Evolutionary conservation across 30 jellyfish, hydroid and myxozoan species (phyloP), one percentile per base, ranked within the genome.

Genomic region (Pelagia noctiluca): DNA sequence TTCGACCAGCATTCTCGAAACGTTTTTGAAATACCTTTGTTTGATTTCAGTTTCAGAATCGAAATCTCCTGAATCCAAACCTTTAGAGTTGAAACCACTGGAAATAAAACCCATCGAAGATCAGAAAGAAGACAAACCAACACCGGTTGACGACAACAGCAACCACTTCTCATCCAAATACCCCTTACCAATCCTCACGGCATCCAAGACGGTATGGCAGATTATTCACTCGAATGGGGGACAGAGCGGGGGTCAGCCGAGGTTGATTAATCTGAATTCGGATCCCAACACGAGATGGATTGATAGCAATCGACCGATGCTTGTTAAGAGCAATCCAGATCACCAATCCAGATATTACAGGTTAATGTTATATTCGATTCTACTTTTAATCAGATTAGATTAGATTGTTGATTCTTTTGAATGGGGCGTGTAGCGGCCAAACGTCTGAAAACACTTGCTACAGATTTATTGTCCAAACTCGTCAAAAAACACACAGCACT

Each of bases 231-330:
- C 98, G 18, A 88, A 90, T 8, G 90, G 82, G 4, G 88, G 71
- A n/a, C 81, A 72, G 19, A 37, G 86, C 21, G 50, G 80, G 0
- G 63, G 75, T 31, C 86, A 46, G 30, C 89, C 89, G 1, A 67
- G 80, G 30, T 63, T 86, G 64, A 89, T 85, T 46, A 75, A 87
- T 62, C 88, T 91, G 47, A 85, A 91, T 75, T 85, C 98, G 10
- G 98, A 91, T 80, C 95, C 96, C 2, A 91, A 91, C 66, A 86
- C 96, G 3, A 78, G 96, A 25, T 91, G 98, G 98, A 29, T 91
- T 54, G 96, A 84, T n/a, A 82, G 91, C 69, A 81, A 75, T 66
- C 46, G 98, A 47, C 89, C 98, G 34, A 57, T 76, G 13, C 69
- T 91, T 26, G 76, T 83, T 4, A 91, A 92, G 46, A 16, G 73